Base-by-base conservation (phyloP, 2,888 invertebrate species). In the Drosophila peninsularis region DNA sequence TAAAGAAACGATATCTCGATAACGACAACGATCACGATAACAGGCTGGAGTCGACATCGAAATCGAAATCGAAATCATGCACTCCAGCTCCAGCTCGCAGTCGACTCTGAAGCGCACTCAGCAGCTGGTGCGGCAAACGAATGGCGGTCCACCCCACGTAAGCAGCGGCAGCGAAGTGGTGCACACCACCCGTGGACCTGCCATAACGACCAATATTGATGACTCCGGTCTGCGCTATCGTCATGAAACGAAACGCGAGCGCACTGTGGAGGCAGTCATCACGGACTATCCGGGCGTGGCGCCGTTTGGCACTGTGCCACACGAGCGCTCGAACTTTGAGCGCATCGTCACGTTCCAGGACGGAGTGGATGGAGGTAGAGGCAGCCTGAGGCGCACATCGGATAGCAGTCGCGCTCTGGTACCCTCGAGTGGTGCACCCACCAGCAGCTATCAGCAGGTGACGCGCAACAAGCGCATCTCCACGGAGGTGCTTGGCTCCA, bases 401-500 rank as follows among this genome's bases (percentile, higher is more conserved):
- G 72, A 93, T 14, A 47, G 27, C 39, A 78, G 72, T 56, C 77
- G 89, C n/a, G 85, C 85, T 7, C 27, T 89, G 62, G 74, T 88
- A 6, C 89, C 85, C 44, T 17, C 80, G 5, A 57, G 54, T 30
- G 63, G 56, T 4, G 9, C 24, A 36, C 64, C 64, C 19, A 36
- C 27, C 14, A 36, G 56, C 32, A 76, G 84, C 42, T 93, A 96
- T 89, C 96, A 96, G 92, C 96, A 96, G 91, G 95, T 97, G 91
- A 95, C 96, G 89, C 96, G 96, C 87, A 96, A 96, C 92, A 96
- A 97, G 90, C 94, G 95, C 82, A 93, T 97, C 90, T 96, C 96
- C 90, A 97, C 97, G 87, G 96, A 97, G 94, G 95, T 97, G 91
- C 93, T 96, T 89, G 97, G 97, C 89, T 96, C 96, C 91, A 96